Percentiles rank a stretch among this genome's conserved stretches.
These are phyloP conservation scores for Pteronura brasiliensis DNA, from an alignment of 2,113 vertebrate genomes.

Conservation along the genomic window DNA sequence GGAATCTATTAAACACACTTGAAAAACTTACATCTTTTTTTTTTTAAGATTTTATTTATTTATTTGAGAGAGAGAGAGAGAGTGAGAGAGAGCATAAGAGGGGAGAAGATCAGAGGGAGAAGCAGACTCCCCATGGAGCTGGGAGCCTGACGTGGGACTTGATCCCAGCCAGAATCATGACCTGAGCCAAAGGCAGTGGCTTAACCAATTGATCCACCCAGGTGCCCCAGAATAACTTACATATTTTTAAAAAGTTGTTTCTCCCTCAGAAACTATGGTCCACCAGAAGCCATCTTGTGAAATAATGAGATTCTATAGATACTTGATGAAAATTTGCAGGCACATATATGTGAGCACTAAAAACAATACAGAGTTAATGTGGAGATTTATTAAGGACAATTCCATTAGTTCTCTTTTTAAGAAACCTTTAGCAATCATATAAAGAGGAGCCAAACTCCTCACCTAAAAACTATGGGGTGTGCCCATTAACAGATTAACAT, in stretches of 20 bases:
- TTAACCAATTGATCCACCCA: too few species aligned
- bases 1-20: constrained; percentile 23
- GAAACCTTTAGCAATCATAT: constrained; percentile 70
- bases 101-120: too few species aligned
- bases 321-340: constrained; percentile 62
- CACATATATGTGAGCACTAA: constrained; percentile 51
- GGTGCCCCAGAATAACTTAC: neutral
- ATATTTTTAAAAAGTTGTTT: constrained; percentile 43
- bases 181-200: too few species aligned
- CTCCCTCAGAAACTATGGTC: neutral
- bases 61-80: too few species aligned
- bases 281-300: constrained; percentile 64
- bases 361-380: constrained; percentile 49
- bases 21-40: constrained; percentile 32
- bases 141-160: too few species aligned
- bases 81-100: too few species aligned
- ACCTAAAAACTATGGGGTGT: constrained; percentile 72
- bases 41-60: too few species aligned
- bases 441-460: constrained; percentile 65
- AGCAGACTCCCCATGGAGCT: too few species aligned
- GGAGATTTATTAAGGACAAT: constrained; percentile 73
- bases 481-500: constrained; percentile 76
- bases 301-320: constrained; percentile 44
- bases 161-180: too few species aligned
- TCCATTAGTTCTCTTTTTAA: constrained; percentile 77